Evolutionary conservation across 2,888 invertebrate species (phyloP).

Genomic region (Melinaea menophilus): DNA sequence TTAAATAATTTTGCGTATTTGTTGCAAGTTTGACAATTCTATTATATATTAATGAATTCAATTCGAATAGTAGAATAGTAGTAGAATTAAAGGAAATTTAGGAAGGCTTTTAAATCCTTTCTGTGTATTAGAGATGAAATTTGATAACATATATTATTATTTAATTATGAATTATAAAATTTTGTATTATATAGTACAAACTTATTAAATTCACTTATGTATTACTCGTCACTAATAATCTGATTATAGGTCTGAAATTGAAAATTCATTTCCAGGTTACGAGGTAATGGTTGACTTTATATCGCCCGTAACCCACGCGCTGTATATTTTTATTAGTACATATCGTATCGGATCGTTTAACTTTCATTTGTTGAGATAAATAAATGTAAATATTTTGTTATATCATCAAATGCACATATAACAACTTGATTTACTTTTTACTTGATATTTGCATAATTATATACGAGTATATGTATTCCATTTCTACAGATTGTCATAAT

Average conservation of each 20-base stretch:
- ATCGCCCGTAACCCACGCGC: conserved; percentile 41
- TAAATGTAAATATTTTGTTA: background rate
- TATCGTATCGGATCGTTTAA: conserved; percentile 9
- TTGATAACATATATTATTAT: no score
- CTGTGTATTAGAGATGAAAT: background rate
- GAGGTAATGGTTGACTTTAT: conserved; percentile 43
- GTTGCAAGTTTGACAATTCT: no score
- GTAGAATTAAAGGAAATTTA: background rate
- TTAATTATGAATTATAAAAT: no score
- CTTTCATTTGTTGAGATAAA: background rate
- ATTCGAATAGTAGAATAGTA: no score
- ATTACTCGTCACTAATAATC: conserved; percentile 26
- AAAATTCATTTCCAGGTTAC: conserved; percentile 44
- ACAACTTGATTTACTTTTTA: no score
- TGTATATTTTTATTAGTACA: conserved; percentile 41
- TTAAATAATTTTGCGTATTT: no score
- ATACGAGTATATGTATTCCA: no score
- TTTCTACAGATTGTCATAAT: no score
- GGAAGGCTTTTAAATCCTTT: background rate
- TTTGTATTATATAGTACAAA: no score
- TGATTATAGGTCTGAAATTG: conserved; percentile 44
- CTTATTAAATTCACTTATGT: background rate
- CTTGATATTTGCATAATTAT: no score
- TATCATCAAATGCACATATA: no score
- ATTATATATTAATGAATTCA: no score